phyloP scores from a whole-genome alignment of 2,797 vertebrate genomes.

The Lagocephalus sceleratus region DNA sequence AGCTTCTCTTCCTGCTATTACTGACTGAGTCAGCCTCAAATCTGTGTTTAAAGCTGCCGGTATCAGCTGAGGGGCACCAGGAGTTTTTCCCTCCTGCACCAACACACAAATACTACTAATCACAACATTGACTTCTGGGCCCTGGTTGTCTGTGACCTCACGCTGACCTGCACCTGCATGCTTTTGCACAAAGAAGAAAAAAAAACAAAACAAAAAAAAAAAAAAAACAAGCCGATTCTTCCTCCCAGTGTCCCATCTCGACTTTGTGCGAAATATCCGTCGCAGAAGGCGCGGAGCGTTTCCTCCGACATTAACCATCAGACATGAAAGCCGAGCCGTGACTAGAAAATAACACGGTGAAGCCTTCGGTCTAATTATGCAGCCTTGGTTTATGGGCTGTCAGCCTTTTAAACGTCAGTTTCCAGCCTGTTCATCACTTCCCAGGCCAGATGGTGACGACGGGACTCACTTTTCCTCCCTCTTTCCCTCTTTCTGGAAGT shows the following conservation, averaged over 20 bases:
- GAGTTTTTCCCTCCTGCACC: background rate
- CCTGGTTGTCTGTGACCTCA: constrained; percentile 27
- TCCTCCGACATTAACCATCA: constrained; percentile 38
- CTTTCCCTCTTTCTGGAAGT: constrained; percentile 9
- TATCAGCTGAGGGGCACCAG: background rate
- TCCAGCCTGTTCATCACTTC: constrained; percentile 55
- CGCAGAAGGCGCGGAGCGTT: constrained; percentile 35
- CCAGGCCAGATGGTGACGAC: constrained; percentile 66
- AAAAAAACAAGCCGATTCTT: constrained; percentile 10
- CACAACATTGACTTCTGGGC: background rate
- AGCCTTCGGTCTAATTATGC: constrained; percentile 62
- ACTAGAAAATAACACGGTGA: constrained; percentile 61
- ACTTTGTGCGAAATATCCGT: constrained; percentile 38
- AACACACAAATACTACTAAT: background rate
- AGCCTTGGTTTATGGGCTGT: constrained; percentile 64
- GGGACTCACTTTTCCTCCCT: constrained; percentile 44
- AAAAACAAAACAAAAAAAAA: no score
- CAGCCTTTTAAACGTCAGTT: constrained; percentile 60
- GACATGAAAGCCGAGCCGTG: constrained; percentile 64
- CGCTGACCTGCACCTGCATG: constrained; percentile 29
- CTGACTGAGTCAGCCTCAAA: constrained; percentile 18
- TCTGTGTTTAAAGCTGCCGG: background rate
- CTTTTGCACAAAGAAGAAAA: constrained; percentile 27
- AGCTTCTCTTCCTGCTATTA: constrained; percentile 65
- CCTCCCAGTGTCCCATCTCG: constrained; percentile 14